Percentiles rank a stretch among this genome's conserved stretches.
These are phyloP conservation scores for Anarhynchus alexandrinus DNA, from an alignment of 2,113 vertebrate species.

Conservation along the genomic window DNA sequence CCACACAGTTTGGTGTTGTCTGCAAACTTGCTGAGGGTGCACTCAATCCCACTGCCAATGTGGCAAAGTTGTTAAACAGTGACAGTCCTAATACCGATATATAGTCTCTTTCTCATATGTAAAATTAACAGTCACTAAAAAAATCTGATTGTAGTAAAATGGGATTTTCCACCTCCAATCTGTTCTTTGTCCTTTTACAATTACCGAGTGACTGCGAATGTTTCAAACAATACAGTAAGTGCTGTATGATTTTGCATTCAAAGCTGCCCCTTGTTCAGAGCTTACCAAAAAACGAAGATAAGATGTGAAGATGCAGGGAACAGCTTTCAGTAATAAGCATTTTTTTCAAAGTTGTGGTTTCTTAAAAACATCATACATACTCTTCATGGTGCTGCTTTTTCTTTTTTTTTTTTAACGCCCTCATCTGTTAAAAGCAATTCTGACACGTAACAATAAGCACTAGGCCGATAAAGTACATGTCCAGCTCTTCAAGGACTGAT, in stretches of 20 bases:
- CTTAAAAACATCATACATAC: not conserved
- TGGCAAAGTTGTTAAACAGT: not conserved
- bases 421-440: not conserved
- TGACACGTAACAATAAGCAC: not conserved
- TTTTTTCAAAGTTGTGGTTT: not conserved
- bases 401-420: fast-evolving
- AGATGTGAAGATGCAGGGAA: not conserved
- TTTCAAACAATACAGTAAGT: not conserved
- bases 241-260: not conserved
- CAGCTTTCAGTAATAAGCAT: not conserved
- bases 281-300: not conserved
- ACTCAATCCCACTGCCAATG: not conserved
- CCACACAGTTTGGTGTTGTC: not conserved
- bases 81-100: not conserved
- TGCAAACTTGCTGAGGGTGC: not conserved
- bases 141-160: not conserved
- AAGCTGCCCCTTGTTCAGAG: not conserved
- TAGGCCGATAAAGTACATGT: not conserved
- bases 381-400: not conserved
- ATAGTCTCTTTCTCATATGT: not conserved
- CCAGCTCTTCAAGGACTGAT: not conserved
- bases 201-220: not conserved
- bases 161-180: not conserved
- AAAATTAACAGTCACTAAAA: not conserved
- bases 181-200: not conserved